Conservation (phyloP, 2,113 vertebrate species). For the Ictidomys tridecemlineatus region DNA sequence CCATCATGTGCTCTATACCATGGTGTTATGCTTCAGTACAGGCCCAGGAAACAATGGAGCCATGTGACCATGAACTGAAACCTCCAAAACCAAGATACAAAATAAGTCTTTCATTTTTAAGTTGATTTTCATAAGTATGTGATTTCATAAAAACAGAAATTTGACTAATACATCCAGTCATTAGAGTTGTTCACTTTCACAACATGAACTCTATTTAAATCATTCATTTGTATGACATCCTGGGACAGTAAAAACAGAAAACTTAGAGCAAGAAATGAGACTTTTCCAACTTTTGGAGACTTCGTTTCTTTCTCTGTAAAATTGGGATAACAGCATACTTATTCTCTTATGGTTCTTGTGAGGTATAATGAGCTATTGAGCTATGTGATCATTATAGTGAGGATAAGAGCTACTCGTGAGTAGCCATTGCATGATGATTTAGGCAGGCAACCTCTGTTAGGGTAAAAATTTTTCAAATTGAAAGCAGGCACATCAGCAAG, state of each 20-base stretch:
- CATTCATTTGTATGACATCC: not conserved
- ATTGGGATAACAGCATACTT: not conserved
- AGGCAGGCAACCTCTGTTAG: not conserved
- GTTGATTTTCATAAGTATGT: not conserved
- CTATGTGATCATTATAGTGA: not conserved
- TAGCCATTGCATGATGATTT: not conserved
- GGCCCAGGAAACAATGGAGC: not conserved
- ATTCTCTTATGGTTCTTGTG: not conserved
- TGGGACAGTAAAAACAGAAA: not conserved
- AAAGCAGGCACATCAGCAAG: not conserved
- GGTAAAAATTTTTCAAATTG: not conserved
- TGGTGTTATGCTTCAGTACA: not conserved
- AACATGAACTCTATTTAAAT: constrained; percentile 3
- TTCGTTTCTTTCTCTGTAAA: constrained; percentile 21
- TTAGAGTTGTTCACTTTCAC: constrained; percentile 38
- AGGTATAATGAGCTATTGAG: not conserved
- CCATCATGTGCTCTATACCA: not conserved
- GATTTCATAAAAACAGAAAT: not conserved
- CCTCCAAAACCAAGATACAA: not conserved
- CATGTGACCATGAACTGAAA: not conserved
- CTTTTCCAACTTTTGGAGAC: not conserved
- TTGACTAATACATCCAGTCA: not conserved
- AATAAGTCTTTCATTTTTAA: not conserved
- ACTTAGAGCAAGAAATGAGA: not conserved
- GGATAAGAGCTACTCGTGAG: not conserved